Percentiles rank a stretch among this genome's conserved stretches.
Evolutionary conservation across 2,888 invertebrate genomes (phyloP).

Genomic region (Ferrisia virgata): DNA sequence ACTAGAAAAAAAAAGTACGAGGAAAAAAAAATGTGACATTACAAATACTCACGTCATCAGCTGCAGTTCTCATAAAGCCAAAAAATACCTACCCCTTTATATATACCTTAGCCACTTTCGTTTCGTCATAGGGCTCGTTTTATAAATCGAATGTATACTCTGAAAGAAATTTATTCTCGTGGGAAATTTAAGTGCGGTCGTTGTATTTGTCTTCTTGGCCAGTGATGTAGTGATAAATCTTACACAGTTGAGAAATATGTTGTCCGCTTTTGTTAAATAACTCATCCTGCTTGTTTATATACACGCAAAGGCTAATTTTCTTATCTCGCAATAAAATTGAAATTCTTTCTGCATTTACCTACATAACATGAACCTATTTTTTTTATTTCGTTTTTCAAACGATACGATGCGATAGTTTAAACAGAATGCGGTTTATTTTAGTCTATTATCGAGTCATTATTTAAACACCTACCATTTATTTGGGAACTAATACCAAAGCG

Average conservation of each 20-base stretch:
- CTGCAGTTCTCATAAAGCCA: neutral
- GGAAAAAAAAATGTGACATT: neutral
- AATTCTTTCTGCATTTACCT: neutral
- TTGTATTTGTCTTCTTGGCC: neutral
- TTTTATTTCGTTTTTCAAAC: neutral
- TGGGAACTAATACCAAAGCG: too few relatives aligned
- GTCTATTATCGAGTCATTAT: too few relatives aligned
- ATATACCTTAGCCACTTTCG: neutral
- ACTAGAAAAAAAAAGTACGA: too few relatives aligned
- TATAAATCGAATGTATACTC: conserved; percentile 12
- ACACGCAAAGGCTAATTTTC: neutral
- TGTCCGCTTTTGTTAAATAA: conserved; percentile 20
- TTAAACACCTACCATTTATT: too few relatives aligned
- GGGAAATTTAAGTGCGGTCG: conserved; percentile 30
- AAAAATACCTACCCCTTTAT: neutral
- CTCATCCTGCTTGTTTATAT: conserved; percentile 5
- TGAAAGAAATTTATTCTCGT: neutral
- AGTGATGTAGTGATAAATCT: conserved; percentile 22
- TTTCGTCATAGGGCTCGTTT: neutral
- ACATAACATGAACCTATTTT: too few relatives aligned
- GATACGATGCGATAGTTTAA: too few relatives aligned
- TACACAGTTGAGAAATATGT: conserved; percentile 6
- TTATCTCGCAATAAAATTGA: neutral
- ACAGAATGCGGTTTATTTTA: too few relatives aligned
- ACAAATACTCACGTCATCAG: neutral